Evolutionary conservation across 2,113 vertebrate genomes (phyloP), one percentile per base, ranked within the genome.

Genomic region (Platycercus adscitus): DNA sequence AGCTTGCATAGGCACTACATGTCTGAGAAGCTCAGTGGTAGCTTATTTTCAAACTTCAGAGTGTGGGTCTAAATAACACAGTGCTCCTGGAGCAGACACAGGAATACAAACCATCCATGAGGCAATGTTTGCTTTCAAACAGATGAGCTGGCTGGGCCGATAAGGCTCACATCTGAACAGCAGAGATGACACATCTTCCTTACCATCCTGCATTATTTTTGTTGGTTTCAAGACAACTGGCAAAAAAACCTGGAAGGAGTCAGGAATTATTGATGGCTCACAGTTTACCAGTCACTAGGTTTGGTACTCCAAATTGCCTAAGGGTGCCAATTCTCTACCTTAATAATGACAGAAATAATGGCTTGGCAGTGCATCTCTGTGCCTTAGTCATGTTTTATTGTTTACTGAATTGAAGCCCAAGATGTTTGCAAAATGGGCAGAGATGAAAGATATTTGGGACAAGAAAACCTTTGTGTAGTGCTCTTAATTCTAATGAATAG

Each of bases 271-370:
- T 96, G 76, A 76, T 65, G 84, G 50, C 53, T 41, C 81, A 79
- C 64, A 44, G 55, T 88, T 92, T 93, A 93, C 89, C 80, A 69
- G 77, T 93, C 81, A 49, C 93, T 93, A 96, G 81, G 89, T 95
- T 91, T 86, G 93, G 80, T 88, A 84, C 81, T 94, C 88, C 61
- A 80, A 76, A 80, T 89, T 90, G 73, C 86, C 69, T 70, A 53
- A 43, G 58, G 73, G 61, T 70, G 69, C 81, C 71, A 66, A 35
- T 77, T 93, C 81, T 81, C 93, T 79, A 25, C 87, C 83, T 96
- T 92, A 92, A 84, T 89, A 89, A 95, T 49, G 82, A 53, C 78
- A 79, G 87, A 91, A 95, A 89, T 81, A 95, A 81, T 88, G 91
- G 66, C 55, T 80, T 96, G 92, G 84, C 88, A 69, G 39, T 26